Evolutionary conservation across 2,888 invertebrate species (phyloP), one percentile per base, ranked within the genome.

Genomic region (Sesia apiformis): DNA sequence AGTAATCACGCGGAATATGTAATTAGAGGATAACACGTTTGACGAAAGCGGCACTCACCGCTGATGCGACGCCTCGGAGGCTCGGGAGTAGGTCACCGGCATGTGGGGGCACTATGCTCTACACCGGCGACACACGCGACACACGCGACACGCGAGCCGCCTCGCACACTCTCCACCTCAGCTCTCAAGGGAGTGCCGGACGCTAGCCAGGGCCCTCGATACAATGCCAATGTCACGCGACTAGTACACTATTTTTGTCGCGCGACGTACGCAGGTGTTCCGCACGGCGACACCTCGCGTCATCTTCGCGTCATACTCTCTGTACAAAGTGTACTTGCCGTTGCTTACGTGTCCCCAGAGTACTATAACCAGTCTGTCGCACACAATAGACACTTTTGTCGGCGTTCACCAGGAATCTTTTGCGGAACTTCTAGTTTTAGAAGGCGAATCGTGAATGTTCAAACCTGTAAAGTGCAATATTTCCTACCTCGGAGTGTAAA

Each of bases 11-110:
- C 43, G 8, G 43, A 8, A 23, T 46, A 46, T 4, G 23, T 23
- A 23, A 23, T 23, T 23, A 23, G 23, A 23, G 23, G 23, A 23
- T 23, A 23, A 23, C 23, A 2, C 23, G 23, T 23, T 23, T 23
- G 46, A 23, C 46, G 46, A 3, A 5, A 8, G 23, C 46, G 55
- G 53, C 57, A 64, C 77, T 74, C 67, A 79, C 81, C 78, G 78
- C 63, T 69, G 69, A 41, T 70, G 71, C 55, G 64, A 64, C 52
- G 64, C 69, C 38, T 76, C 80, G 39, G 81, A 76, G 23, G 78
- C 69, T 55, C 78, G 74, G 38, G 76, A 51, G 63, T 81, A 79
- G 56, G 72, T 75, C 56, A 80, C 70, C 39, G 84, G 82, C 81
- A 81, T 81, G 23, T 23, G 38, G 39, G 39, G 8, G 53, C 42